Conservation (phyloP, 1,140 invertebrate genomes). For the Uloborus diversus region DNA sequence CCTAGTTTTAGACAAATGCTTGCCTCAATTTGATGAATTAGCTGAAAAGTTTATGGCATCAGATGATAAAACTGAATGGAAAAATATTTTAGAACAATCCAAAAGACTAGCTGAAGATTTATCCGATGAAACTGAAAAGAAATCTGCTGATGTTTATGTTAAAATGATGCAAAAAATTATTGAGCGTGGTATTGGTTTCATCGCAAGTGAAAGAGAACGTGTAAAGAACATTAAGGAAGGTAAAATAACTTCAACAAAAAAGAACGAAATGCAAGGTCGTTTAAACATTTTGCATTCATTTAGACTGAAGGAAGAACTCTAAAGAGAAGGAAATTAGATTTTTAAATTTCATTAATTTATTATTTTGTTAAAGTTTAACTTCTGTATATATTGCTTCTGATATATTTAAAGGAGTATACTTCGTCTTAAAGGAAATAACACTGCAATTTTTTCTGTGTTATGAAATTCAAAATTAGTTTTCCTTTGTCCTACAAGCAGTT, state of each 20-base stretch:
- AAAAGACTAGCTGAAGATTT: conserved; percentile 70
- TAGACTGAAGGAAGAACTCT: conserved; percentile 66
- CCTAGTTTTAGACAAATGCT: conserved; percentile 85
- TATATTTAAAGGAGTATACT: too few relatives aligned
- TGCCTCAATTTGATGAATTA: conserved; percentile 84
- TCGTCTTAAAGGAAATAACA: too few relatives aligned
- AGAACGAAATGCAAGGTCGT: conserved; percentile 78
- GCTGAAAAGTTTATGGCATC: conserved; percentile 75
- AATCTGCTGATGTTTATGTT: conserved; percentile 80
- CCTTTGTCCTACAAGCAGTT: too few relatives aligned
- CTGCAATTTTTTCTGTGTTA: too few relatives aligned
- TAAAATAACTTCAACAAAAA: conserved; percentile 90
- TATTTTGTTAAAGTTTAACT: too few relatives aligned
- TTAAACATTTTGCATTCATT: conserved; percentile 91
- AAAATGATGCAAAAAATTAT: conserved; percentile 85
- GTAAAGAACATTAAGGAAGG: conserved; percentile 82
- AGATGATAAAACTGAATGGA: conserved; percentile 68
- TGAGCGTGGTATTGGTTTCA: conserved; percentile 83
- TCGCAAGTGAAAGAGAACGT: conserved; percentile 80
- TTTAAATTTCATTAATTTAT: background rate
- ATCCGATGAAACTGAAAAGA: conserved; percentile 69
- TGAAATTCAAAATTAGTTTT: too few relatives aligned
- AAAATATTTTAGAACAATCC: conserved; percentile 70
- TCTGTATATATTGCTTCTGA: too few relatives aligned
- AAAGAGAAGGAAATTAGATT: conserved; percentile 53